Conservation (phyloP, 1,140 invertebrate genomes). For the Drosophila ironensis region DNA sequence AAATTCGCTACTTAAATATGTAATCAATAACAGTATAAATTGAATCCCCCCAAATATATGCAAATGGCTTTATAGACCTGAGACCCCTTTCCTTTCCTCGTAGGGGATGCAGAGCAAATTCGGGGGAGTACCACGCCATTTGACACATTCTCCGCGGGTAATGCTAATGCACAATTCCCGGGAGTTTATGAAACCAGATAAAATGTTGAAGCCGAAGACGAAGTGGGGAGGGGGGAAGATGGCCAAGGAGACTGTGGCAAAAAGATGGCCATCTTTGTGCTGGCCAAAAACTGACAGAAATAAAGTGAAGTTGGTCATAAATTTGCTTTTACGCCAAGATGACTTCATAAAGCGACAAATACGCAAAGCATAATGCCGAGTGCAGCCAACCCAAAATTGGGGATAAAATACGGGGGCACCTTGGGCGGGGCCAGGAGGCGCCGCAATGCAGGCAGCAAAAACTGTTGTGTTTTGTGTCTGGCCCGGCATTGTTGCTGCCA, state of each 20-base stretch:
- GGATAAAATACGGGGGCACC: conserved; percentile 1
- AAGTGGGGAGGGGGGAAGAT: conserved; percentile 11
- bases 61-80: conserved; percentile 15
- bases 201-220: conserved; percentile 7
- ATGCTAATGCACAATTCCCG: conserved; percentile 43
- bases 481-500: conserved; percentile 55
- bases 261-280: conserved; percentile 61
- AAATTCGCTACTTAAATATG: conserved; percentile 7
- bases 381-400: conserved; percentile 50
- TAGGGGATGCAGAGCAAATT: neutral
- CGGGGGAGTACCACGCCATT: conserved; percentile 12
- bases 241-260: conserved; percentile 9
- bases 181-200: conserved; percentile 43
- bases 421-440: conserved; percentile 33
- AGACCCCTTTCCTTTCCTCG: neutral
- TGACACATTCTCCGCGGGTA: conserved; percentile 16
- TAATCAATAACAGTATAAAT: neutral
- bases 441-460: conserved; percentile 59
- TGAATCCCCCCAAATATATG: conserved; percentile 1
- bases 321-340: conserved; percentile 79
- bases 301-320: conserved; percentile 79
- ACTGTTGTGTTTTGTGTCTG: conserved; percentile 77
- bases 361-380: conserved; percentile 77
- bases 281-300: conserved; percentile 73
- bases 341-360: conserved; percentile 79